phyloP scores from a whole-genome alignment of 2,888 invertebrate genomes.

The Ophonus ardosiacus region DNA sequence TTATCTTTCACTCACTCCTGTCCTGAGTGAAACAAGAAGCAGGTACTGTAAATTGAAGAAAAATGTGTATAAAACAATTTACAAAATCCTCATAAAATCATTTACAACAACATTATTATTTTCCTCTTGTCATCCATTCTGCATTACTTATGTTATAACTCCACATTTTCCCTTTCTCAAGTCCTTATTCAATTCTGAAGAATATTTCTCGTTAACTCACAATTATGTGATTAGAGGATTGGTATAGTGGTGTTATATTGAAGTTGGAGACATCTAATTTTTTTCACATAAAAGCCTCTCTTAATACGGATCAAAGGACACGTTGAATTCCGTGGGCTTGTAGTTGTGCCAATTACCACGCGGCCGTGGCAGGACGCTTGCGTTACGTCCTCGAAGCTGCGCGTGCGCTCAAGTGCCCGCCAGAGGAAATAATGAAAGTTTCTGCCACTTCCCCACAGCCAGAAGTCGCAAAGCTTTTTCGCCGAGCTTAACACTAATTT shows the following conservation, averaged over 20 bases:
- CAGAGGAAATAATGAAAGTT: slow-evolving; percentile 66
- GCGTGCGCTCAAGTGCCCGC: slow-evolving; percentile 66
- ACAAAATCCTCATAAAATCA: no score
- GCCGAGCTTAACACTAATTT: neutral
- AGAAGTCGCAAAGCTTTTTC: neutral
- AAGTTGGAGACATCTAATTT: slow-evolving; percentile 64
- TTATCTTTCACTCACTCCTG: no score
- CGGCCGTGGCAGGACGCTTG: slow-evolving; percentile 20
- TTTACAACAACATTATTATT: no score
- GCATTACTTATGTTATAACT: no score
- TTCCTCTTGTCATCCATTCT: no score
- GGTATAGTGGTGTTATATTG: slow-evolving; percentile 17
- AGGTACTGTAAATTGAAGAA: no score
- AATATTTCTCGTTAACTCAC: neutral
- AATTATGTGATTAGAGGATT: neutral
- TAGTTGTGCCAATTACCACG: slow-evolving; percentile 67
- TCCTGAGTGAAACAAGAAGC: no score
- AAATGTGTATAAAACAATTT: no score
- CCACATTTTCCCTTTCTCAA: no score
- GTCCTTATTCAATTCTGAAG: neutral
- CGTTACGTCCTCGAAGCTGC: slow-evolving; percentile 60
- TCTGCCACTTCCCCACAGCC: slow-evolving; percentile 40
- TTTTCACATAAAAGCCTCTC: slow-evolving; percentile 62
- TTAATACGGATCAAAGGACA: slow-evolving; percentile 67
- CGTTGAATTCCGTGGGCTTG: slow-evolving; percentile 65